phyloP scores from a whole-genome alignment of 2,888 invertebrate genomes.

The Lordiphosa andalusiaca region DNA sequence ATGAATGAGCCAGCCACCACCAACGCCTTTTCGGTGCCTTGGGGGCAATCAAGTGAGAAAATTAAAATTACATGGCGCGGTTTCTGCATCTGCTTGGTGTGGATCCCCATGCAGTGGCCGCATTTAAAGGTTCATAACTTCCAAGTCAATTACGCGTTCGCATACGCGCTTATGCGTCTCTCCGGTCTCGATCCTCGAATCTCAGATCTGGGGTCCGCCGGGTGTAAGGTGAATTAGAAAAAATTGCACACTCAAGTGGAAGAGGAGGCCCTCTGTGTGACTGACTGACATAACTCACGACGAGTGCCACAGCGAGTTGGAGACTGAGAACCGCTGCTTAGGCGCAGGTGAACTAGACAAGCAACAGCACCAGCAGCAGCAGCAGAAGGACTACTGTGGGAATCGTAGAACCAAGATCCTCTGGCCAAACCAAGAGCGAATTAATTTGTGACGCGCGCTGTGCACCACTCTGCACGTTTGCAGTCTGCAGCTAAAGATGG shows the following conservation, averaged over 20 bases:
- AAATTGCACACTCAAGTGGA: constrained; percentile 67
- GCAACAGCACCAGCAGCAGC: constrained; percentile 17
- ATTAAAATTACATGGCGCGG: constrained; percentile 66
- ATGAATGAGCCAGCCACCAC: neutral
- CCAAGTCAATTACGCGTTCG: constrained; percentile 71
- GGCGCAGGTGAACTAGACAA: constrained; percentile 71
- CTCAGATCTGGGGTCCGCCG: constrained; percentile 1
- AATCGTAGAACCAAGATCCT: constrained; percentile 49
- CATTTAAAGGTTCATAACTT: constrained; percentile 76
- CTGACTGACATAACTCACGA: constrained; percentile 76
- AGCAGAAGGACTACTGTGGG: constrained; percentile 64
- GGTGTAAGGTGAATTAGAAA: constrained; percentile 28
- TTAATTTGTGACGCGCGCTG: constrained; percentile 74
- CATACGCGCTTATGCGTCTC: constrained; percentile 46
- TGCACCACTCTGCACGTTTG: constrained; percentile 20
- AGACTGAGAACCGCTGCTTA: constrained; percentile 64
- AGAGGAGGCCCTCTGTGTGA: constrained; percentile 45
- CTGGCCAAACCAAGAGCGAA: constrained; percentile 53
- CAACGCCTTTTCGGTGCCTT: constrained; percentile 7
- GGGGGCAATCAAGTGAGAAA: constrained; percentile 74
- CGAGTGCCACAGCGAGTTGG: constrained; percentile 41
- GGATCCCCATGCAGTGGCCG: constrained; percentile 45
- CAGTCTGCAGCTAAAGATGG: constrained; percentile 4
- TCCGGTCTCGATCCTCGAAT: constrained; percentile 14
- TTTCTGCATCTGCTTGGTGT: constrained; percentile 6